Evolutionary conservation across 2,888 invertebrate species (phyloP).

Genomic region (Drosophila conformis): DNA sequence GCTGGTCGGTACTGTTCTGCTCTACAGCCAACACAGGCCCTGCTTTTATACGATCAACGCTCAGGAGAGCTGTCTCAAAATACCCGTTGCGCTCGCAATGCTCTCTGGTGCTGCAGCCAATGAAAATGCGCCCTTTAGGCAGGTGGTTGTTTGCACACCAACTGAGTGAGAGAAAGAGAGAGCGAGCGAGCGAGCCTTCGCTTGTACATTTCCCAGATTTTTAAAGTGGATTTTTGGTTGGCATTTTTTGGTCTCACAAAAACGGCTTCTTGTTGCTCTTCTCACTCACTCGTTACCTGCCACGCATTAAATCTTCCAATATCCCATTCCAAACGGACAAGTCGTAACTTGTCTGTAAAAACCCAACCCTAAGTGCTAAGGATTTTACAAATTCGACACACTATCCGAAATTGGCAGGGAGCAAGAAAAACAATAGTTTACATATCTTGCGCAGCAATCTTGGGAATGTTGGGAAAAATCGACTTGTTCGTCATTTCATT

Average conservation of each 20-base stretch:
- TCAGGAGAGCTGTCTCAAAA: constrained; percentile 24
- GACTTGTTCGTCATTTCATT: constrained; percentile 71
- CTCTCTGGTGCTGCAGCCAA: constrained; percentile 54
- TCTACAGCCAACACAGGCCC: constrained; percentile 31
- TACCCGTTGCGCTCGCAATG: constrained; percentile 16
- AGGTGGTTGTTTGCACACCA: constrained; percentile 69
- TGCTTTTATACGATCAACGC: constrained; percentile 68
- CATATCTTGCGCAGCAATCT: constrained; percentile 63
- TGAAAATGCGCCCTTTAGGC: constrained; percentile 55
- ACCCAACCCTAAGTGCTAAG: constrained; percentile 49
- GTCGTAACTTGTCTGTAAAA: constrained; percentile 65
- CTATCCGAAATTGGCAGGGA: constrained; percentile 54
- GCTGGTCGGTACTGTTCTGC: constrained; percentile 70
- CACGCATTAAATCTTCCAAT: constrained; percentile 30
- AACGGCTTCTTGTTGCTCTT: constrained; percentile 36
- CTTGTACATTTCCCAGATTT: constrained; percentile 36
- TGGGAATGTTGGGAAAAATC: constrained; percentile 49
- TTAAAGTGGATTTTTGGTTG: constrained; percentile 50
- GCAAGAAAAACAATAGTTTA: constrained; percentile 47
- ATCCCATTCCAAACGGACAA: constrained; percentile 57
- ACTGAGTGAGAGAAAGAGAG: constrained; percentile 18
- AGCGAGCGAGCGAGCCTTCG: constrained; percentile 9
- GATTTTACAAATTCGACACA: constrained; percentile 76
- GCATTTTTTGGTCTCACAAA: constrained; percentile 35
- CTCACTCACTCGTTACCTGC: constrained; percentile 66